Evolutionary conservation across 2,888 invertebrate genomes (phyloP).

Genomic region (Hoplodrina ambigua): DNA sequence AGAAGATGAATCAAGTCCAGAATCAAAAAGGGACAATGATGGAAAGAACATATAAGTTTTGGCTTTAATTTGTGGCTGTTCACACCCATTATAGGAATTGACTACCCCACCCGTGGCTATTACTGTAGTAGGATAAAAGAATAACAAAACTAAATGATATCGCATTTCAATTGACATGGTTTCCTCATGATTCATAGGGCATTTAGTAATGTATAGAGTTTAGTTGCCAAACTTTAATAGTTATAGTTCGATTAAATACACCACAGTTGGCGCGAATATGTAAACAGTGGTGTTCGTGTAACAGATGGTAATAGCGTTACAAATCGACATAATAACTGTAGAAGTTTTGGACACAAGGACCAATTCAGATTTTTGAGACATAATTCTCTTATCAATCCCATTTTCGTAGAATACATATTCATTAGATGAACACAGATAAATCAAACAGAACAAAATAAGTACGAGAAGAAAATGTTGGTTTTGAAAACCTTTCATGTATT

Average conservation of each 20-base stretch:
- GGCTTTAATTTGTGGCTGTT: too few relatives aligned
- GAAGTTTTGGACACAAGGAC: not conserved
- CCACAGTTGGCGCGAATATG: slow-evolving; percentile 46
- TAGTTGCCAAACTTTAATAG: slow-evolving; percentile 42
- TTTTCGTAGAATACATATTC: too few relatives aligned
- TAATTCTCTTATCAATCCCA: not conserved
- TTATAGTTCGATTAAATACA: slow-evolving; percentile 44
- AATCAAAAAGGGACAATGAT: too few relatives aligned
- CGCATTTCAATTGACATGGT: slow-evolving; percentile 21
- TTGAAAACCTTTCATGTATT: not conserved
- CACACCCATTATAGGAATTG: not conserved
- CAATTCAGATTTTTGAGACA: not conserved
- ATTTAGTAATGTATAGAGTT: slow-evolving; percentile 16
- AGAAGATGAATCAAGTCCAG: too few relatives aligned
- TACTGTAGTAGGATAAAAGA: not conserved
- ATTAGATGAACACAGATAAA: too few relatives aligned
- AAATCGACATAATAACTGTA: slow-evolving; percentile 11
- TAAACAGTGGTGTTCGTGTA: slow-evolving; percentile 35
- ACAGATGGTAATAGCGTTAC: slow-evolving; percentile 19
- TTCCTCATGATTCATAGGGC: slow-evolving; percentile 37
- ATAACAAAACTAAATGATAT: not conserved
- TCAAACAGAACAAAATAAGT: too few relatives aligned
- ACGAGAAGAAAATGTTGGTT: too few relatives aligned
- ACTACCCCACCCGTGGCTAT: not conserved
- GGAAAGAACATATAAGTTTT: too few relatives aligned